Base-by-base conservation (phyloP, 2,888 invertebrate genomes). In the Drosophila birchii region DNA sequence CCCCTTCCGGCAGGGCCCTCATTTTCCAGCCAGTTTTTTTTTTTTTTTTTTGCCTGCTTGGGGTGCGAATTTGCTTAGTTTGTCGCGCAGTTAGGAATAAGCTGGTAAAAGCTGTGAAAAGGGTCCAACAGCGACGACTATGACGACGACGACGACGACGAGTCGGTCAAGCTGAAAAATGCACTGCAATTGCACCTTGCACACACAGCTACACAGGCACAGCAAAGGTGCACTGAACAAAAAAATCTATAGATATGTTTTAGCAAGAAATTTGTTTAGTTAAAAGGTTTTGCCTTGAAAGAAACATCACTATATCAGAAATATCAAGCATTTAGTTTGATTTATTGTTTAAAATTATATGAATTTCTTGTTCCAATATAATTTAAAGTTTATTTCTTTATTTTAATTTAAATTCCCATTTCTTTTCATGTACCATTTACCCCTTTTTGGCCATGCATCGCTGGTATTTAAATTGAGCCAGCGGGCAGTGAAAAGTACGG, bases 101-200 rank as follows among this genome's bases (percentile, higher is more conserved):
- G 45, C n/a, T 16, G 36, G 54, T 61, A 70, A 47, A 29, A 58
- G 54, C 74, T 60, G 68, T 73, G 59, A 62, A 70, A 72, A 78
- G 63, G 78, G 72, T 71, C 64, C 79, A 78, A 73, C 55, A 23
- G 38, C 76, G 76, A 68, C 20, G 5, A 32, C 82, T 81, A 68
- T 74, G 79, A 71, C 32, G 6, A 29, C 79, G 86, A 29, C 29
- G 29, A 69, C 66, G 44, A 47, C 81, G 87, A 75, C 79, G 86
- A 90, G 83, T 89, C 90, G 87, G 88, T 89, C 88, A 87, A 90
- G 88, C 87, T 90, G 90, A 90, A 87, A 87, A 87, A 89, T 79
- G 73, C 73, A 75, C 78, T 81, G 88, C 90, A 89, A 90, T 89
- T 87, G 87, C 90, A 87, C 90, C 79, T 78, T 79, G 76, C 66